Conservation (phyloP, 2,113 vertebrate genomes). For the Urocynchramus pylzowi region DNA sequence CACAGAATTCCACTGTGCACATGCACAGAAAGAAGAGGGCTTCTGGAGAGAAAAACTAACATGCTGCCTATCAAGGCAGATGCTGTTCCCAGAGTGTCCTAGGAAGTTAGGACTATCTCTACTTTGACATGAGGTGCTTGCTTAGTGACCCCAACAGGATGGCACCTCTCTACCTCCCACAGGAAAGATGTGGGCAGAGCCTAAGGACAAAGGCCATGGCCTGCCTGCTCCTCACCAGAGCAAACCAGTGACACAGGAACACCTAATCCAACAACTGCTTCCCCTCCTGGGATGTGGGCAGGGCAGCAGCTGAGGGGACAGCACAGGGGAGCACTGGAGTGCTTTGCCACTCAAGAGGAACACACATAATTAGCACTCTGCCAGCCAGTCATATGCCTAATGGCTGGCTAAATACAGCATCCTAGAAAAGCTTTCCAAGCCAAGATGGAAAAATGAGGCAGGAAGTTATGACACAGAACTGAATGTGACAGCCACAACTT, state of each 20-base stretch:
- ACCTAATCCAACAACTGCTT: background rate
- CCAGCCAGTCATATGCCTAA: background rate
- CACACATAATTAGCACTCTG: background rate
- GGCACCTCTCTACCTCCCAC: background rate
- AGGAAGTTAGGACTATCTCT: background rate
- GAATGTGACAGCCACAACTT: background rate
- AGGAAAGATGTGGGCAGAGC: background rate
- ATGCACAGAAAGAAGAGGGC: background rate
- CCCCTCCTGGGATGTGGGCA: rapidly evolving
- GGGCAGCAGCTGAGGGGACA: background rate
- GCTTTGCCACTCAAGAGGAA: background rate
- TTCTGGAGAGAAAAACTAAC: background rate
- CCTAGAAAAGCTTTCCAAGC: slow-evolving; percentile 24
- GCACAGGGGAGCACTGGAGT: background rate
- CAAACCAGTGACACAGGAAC: background rate
- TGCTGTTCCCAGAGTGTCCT: background rate
- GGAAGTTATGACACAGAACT: slow-evolving; percentile 13
- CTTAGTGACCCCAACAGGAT: background rate
- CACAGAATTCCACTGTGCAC: background rate
- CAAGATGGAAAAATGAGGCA: slow-evolving; percentile 23
- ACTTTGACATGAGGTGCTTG: background rate
- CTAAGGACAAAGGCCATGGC: background rate
- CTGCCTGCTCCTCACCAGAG: background rate
- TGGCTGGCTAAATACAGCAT: background rate
- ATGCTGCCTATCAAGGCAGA: background rate